phyloP scores from a whole-genome alignment of 2,888 invertebrate species.

The Aporophyla nigra region DNA sequence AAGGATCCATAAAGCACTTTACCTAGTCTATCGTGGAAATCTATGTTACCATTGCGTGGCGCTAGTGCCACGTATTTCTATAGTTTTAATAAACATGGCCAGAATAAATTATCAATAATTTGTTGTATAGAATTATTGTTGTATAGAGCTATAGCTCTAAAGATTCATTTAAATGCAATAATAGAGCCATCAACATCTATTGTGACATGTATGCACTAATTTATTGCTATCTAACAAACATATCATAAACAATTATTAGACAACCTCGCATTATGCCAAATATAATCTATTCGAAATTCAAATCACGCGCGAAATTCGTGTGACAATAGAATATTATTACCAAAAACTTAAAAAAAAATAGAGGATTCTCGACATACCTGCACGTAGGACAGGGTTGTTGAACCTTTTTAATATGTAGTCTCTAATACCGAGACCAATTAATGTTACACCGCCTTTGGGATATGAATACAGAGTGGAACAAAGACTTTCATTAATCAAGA shows the following conservation, averaged over 20 bases:
- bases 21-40: not conserved
- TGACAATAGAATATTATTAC: conserved; percentile 69
- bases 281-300: conserved; percentile 65
- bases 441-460: conserved; percentile 76
- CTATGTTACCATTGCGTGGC: not conserved
- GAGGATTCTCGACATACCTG: conserved; percentile 77
- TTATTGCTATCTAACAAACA: conserved; percentile 32
- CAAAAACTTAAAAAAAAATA: conserved; percentile 64
- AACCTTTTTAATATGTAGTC: conserved; percentile 85
- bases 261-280: conserved; percentile 45
- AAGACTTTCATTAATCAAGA: conserved; percentile 70
- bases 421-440: conserved; percentile 83
- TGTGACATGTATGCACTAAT: conserved; percentile 29
- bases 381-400: conserved; percentile 82
- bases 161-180: conserved; percentile 44
- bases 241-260: conserved; percentile 22
- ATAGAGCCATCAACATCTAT: conserved; percentile 36
- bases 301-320: conserved; percentile 66
- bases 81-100: conserved; percentile 38
- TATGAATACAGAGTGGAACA: conserved; percentile 80
- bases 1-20: no score
- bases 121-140: no score
- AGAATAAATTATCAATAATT: conserved; percentile 44
- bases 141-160: conserved; percentile 5
- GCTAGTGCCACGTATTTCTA: conserved; percentile 16